A percentile compares a stretch with the other conserved stretches of the same genome.
Conservation (phyloP, 2,888 invertebrate species). For the Stenodera caucasica region DNA sequence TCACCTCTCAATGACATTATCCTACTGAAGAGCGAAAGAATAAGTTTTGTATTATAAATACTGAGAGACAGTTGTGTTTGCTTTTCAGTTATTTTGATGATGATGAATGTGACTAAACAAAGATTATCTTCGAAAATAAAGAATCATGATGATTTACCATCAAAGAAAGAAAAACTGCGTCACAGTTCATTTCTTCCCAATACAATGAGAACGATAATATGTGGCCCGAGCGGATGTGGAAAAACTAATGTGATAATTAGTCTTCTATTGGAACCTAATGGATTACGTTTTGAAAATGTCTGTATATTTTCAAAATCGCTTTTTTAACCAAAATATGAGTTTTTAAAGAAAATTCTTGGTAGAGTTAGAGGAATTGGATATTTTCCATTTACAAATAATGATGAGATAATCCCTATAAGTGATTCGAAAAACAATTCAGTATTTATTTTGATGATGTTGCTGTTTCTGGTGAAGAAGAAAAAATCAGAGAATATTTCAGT, state of each 20-base stretch:
- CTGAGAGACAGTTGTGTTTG: too few species aligned
- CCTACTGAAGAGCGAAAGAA: too few species aligned
- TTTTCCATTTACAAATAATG: too few species aligned
- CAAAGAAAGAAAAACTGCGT: too few species aligned
- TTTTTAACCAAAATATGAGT: conserved; percentile 14
- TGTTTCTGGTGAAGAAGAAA: conserved; percentile 42
- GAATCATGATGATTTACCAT: too few species aligned
- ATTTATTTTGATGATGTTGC: conserved; percentile 50
- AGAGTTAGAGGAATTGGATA: too few species aligned
- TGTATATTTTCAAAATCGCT: conserved; percentile 16
- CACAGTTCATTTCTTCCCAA: conserved; percentile 5
- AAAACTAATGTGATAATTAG: conserved; percentile 12
- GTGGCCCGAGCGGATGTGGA: conserved; percentile 12
- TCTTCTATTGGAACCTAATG: conserved; percentile 4
- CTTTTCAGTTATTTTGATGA: too few species aligned
- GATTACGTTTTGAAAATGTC: conserved; percentile 10
- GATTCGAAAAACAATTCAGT: conserved; percentile 41
- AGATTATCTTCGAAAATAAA: too few species aligned
- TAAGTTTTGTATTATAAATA: too few species aligned
- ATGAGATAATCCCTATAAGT: too few species aligned
- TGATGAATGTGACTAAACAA: too few species aligned
- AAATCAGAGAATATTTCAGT: conserved; percentile 41
- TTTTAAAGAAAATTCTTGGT: conserved; percentile 17
- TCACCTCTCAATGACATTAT: conserved; percentile 9
- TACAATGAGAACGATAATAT: conserved; percentile 8